A percentile compares a stretch with the other conserved stretches of the same genome.
These are phyloP conservation scores for Tetrapedia diversipes DNA, from an alignment of 2,888 invertebrate genomes.

Conservation along the genomic window DNA sequence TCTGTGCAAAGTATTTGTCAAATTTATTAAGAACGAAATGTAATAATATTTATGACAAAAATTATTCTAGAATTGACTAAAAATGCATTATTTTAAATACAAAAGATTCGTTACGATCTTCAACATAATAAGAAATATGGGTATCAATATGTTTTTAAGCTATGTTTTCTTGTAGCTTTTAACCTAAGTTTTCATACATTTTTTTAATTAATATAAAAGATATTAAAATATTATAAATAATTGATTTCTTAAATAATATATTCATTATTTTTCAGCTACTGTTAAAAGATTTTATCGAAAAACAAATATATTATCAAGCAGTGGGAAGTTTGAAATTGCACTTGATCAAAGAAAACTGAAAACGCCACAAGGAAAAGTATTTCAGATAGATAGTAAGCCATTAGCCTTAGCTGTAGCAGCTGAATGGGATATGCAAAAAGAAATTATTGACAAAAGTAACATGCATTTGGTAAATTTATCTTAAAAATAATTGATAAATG, in stretches of 20 bases:
- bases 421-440: conserved; percentile 96
- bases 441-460: conserved; percentile 88
- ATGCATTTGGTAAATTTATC: conserved; percentile 92
- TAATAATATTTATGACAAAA: conserved; percentile 29
- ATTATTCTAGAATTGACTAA: conserved; percentile 24
- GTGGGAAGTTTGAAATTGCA: conserved; percentile 92
- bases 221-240: not conserved
- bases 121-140: conserved; percentile 67
- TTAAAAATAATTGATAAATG: conserved; percentile 58
- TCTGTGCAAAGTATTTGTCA: conserved; percentile 1
- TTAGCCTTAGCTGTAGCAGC: conserved; percentile 96
- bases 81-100: conserved; percentile 57
- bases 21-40: conserved; percentile 1
- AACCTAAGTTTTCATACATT: conserved; percentile 17
- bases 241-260: not conserved
- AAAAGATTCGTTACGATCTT: conserved; percentile 49
- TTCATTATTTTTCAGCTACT: conserved; percentile 75
- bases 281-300: conserved; percentile 90
- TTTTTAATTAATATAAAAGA: not conserved
- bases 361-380: conserved; percentile 92
- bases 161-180: conserved; percentile 6
- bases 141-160: conserved; percentile 54
- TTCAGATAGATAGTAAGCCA: conserved; percentile 92
- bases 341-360: conserved; percentile 95
- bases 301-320: conserved; percentile 88